Conservation (phyloP, 1,140 invertebrate species). For the Lepidurus packardi region DNA sequence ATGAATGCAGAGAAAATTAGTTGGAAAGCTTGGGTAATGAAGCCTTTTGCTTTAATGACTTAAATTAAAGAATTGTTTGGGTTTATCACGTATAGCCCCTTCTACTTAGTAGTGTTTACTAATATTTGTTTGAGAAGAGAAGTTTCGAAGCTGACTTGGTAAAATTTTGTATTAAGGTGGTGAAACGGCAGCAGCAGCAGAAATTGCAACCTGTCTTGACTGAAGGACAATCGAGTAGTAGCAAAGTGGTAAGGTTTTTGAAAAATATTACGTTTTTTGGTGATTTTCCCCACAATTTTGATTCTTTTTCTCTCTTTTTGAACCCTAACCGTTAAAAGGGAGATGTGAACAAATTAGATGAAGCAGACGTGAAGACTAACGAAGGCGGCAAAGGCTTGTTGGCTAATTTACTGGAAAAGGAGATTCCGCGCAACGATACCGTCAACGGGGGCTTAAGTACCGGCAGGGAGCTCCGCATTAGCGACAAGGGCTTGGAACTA, state of each 20-base stretch:
- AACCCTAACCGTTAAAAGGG: not conserved
- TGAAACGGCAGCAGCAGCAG: not conserved
- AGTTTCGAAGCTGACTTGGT: no score
- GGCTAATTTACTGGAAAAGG: slow-evolving; percentile 61
- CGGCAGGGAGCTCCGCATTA: slow-evolving; percentile 54
- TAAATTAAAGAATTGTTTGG: no score
- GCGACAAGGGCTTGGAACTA: slow-evolving; percentile 56
- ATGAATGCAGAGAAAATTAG: no score
- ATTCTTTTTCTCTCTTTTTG: slow-evolving; percentile 26
- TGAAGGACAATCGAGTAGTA: not conserved
- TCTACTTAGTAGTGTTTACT: no score
- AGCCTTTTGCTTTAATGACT: no score
- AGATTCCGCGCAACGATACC: slow-evolving; percentile 44
- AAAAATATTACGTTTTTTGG: not conserved
- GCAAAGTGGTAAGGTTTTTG: not conserved
- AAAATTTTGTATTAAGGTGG: not conserved
- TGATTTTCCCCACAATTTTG: not conserved
- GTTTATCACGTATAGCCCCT: no score
- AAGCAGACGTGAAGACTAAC: slow-evolving; percentile 12
- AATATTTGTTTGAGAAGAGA: not conserved
- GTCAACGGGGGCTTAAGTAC: slow-evolving; percentile 35
- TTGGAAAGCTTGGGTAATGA: no score
- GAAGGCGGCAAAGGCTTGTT: slow-evolving; percentile 51
- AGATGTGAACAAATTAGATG: not conserved
- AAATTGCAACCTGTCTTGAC: not conserved